A percentile compares a stretch with the other conserved stretches of the same genome.
These are phyloP conservation scores for Heliothis virescens DNA, from an alignment of 1,140 invertebrate genomes.

Conservation along the genomic window DNA sequence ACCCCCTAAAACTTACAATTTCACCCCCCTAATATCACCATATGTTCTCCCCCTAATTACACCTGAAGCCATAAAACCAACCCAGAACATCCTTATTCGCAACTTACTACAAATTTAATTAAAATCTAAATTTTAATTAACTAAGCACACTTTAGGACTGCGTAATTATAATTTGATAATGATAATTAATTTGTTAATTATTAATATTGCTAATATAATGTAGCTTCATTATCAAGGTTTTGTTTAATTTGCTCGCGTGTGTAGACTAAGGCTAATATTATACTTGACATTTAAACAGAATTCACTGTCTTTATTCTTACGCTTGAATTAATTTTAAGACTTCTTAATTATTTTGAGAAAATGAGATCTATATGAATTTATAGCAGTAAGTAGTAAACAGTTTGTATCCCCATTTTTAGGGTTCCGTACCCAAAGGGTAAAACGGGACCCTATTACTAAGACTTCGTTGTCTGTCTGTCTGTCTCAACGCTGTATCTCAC, in stretches of 20 bases:
- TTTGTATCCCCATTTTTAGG: too few species aligned
- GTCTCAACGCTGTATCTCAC: too few species aligned
- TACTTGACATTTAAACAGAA: neutral
- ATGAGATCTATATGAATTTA: too few species aligned
- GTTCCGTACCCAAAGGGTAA: too few species aligned
- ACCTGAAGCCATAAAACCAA: neutral
- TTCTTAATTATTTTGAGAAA: too few species aligned
- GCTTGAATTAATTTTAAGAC: neutral
- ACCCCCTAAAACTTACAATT: neutral
- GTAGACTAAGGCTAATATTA: neutral
- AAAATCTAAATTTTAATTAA: slow-evolving; percentile 38
- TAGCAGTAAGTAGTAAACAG: too few species aligned
- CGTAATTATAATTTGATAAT: slow-evolving; percentile 30
- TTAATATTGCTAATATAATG: neutral
- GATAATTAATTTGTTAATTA: slow-evolving; percentile 19
- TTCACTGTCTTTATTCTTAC: neutral
- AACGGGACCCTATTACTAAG: too few species aligned
- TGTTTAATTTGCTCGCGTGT: neutral
- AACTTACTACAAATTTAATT: slow-evolving; percentile 4
- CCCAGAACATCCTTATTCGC: neutral
- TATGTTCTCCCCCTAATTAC: slow-evolving; percentile 1
- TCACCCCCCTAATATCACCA: neutral
- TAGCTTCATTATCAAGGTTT: slow-evolving; percentile 4
- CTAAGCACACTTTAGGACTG: slow-evolving; percentile 8
- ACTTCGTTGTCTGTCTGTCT: too few species aligned